Percentiles rank a stretch among this genome's conserved stretches.
phyloP scores from a whole-genome alignment of 1,140 invertebrate genomes.

The Pogonognathellus flavescens region DNA sequence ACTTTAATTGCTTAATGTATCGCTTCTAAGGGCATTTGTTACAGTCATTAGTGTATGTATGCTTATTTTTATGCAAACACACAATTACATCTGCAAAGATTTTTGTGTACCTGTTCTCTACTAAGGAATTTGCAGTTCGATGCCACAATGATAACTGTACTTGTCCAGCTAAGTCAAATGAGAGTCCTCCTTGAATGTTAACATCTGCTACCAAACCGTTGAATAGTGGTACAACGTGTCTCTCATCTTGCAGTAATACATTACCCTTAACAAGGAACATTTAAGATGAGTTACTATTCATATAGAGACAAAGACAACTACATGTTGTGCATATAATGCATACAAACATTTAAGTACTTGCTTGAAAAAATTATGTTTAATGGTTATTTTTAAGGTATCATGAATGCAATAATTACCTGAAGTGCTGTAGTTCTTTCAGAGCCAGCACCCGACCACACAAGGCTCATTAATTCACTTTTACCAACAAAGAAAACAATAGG shows the following conservation, averaged over 20 bases:
- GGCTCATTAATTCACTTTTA: slow-evolving; percentile 88
- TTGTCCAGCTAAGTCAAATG: slow-evolving; percentile 86
- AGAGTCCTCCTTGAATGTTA: slow-evolving; percentile 79
- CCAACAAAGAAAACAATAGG: slow-evolving; percentile 89
- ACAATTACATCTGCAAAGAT: slow-evolving; percentile 54
- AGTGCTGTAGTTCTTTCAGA: slow-evolving; percentile 86
- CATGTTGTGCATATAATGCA: too few species aligned
- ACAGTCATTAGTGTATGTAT: too few species aligned
- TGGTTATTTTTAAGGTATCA: too few species aligned
- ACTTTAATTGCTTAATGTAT: too few species aligned
- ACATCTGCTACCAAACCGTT: slow-evolving; percentile 83
- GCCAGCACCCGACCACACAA: slow-evolving; percentile 87
- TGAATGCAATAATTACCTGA: slow-evolving; percentile 73
- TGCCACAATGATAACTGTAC: slow-evolving; percentile 91
- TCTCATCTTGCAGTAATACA: slow-evolving; percentile 81
- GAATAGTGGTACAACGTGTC: slow-evolving; percentile 78
- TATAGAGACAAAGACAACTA: too few species aligned
- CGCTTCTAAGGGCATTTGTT: too few species aligned
- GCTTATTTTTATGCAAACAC: neutral
- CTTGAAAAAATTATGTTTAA: too few species aligned
- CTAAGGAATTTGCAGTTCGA: slow-evolving; percentile 84
- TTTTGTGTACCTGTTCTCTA: slow-evolving; percentile 77
- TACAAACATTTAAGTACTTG: too few species aligned
- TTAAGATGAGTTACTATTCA: slow-evolving; percentile 9
- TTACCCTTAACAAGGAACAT: slow-evolving; percentile 73